Evolutionary conservation across 2,888 invertebrate genomes (phyloP), one percentile per base, ranked within the genome.

Genomic region (Luperina testacea): DNA sequence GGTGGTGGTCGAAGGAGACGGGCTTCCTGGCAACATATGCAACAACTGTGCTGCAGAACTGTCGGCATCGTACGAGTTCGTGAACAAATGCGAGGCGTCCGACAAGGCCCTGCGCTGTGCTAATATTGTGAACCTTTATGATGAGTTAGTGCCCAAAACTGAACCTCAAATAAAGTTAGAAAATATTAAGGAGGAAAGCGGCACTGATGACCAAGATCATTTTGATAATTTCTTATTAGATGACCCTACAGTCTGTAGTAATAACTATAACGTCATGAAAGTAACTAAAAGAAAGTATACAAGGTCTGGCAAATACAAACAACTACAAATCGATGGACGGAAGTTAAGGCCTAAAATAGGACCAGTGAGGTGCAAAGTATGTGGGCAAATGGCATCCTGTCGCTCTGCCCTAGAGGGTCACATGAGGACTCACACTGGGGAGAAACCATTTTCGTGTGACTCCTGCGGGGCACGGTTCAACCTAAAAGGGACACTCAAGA

Each of bases 381-480:
- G 97, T 90, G 95, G 95, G 0, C 87, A 92, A 11, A 87, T 94
- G 80, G 88, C 93, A 0, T 88, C 86, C 1, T 94, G 95, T 78
- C 93, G 88, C 0, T 96, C 96, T 0, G 96, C 96, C 0, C 90
- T 96, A 88, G 93, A 94, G 59, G 92, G 90, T 2, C 97, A 97
- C 78, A 93, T 95, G 93, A 90, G 96, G 2, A 94, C 94, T 0
- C 97, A 97, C 78, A 96, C 96, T 0, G 96, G 96, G 0, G 96
- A 97, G 65, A 95, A 94, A 83, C 97, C 97, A 1, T 97, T 92
- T 73, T 75, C 84, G 0, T 97, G 97, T 82, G 85, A 90, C 2
- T 80, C 87, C 0, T 97, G 97, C 81, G 91, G 92, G 2, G 87
- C 91, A 5, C 88, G 90, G n/a, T 97, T 94, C 72, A 90, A 92